These are phyloP conservation scores for Drosophila bocqueti DNA, from an alignment of 1,140 invertebrate genomes.

Conservation along the genomic window DNA sequence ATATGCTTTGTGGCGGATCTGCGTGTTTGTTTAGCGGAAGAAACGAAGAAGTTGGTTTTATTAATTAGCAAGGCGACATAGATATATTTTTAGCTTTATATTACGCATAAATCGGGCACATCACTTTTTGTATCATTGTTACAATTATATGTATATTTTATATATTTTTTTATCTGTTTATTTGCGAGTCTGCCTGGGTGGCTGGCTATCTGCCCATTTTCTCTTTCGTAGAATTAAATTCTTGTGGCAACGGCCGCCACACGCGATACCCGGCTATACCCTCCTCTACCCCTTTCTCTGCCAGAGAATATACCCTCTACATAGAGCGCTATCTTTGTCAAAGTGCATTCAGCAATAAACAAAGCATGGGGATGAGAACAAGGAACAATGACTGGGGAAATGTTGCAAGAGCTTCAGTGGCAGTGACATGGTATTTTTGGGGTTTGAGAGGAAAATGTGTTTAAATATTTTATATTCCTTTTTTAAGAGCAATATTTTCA, in stretches of 20 bases:
- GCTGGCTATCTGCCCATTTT: constrained; percentile 45
- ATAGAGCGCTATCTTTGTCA: constrained; percentile 35
- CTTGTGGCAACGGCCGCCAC: constrained; percentile 74
- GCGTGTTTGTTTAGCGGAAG: constrained; percentile 5
- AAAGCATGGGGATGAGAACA: constrained; percentile 35
- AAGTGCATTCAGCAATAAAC: constrained; percentile 60
- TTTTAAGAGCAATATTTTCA: no score
- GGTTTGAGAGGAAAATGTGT: background rate
- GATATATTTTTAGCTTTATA: constrained; percentile 35
- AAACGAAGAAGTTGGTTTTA: constrained; percentile 44
- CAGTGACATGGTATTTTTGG: background rate
- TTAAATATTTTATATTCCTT: background rate
- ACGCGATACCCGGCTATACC: constrained; percentile 48
- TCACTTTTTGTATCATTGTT: constrained; percentile 31
- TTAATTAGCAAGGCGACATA: constrained; percentile 56
- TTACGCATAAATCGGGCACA: constrained; percentile 28
- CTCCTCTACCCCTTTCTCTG: background rate
- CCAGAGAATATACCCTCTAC: background rate
- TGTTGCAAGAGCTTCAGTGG: constrained; percentile 4
- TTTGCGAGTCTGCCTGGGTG: constrained; percentile 19
- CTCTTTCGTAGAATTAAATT: constrained; percentile 44
- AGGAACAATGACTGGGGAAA: constrained; percentile 44
- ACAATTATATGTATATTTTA: constrained; percentile 24
- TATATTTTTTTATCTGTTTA: constrained; percentile 34
- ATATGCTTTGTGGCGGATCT: constrained; percentile 31